Conservation (phyloP, 2,888 invertebrate genomes). For the Sminthurides aquaticus region DNA sequence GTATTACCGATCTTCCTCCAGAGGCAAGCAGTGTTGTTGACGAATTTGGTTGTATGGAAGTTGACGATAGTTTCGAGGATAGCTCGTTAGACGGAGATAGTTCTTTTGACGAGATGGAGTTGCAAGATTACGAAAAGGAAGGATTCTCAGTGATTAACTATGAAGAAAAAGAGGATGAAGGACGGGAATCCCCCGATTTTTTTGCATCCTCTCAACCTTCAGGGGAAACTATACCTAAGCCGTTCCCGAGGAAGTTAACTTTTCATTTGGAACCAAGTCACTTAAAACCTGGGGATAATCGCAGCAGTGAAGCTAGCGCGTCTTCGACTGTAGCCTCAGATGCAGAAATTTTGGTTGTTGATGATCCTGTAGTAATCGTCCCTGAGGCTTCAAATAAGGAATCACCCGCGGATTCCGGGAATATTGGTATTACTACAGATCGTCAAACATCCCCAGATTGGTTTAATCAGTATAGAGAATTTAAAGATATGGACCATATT, state of each 20-base stretch:
- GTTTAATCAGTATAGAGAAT: slow-evolving; percentile 10
- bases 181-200: slow-evolving; percentile 7
- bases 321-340: not conserved
- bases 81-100: not conserved
- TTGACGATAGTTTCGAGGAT: not conserved
- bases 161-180: slow-evolving; percentile 8
- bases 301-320: not conserved
- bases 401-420: not conserved
- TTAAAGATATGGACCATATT: slow-evolving; percentile 8
- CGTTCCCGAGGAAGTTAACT: not conserved
- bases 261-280: slow-evolving; percentile 3
- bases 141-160: slow-evolving; percentile 14
- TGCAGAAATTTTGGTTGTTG: not conserved
- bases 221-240: not conserved
- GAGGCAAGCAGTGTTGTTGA: not conserved
- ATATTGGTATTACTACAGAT: not conserved
- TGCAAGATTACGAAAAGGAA: slow-evolving; percentile 17
- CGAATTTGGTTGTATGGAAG: not conserved
- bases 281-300: not conserved
- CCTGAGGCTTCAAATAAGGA: not conserved
- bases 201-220: not conserved
- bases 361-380: not conserved
- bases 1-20: not conserved
- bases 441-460: not conserved
- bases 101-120: slow-evolving; percentile 14